phyloP scores from a whole-genome alignment of 1,140 invertebrate species.

The Drosophila arawakana region DNA sequence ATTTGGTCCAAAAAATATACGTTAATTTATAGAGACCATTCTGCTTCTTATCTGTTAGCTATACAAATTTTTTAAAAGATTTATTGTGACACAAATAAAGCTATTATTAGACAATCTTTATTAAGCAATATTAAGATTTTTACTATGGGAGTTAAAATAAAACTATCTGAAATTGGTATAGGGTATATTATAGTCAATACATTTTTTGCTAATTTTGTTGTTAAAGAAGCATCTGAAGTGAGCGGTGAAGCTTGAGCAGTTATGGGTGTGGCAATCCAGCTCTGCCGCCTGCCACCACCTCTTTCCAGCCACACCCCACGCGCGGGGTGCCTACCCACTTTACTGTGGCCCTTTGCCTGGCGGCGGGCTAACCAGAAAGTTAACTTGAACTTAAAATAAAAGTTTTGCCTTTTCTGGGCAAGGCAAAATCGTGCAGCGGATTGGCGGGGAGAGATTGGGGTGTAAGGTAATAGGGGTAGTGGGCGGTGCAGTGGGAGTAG shows the following conservation, averaged over 20 bases:
- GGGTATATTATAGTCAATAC: neutral
- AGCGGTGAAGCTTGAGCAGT: neutral
- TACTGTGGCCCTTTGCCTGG: constrained; percentile 33
- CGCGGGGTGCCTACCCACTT: constrained; percentile 10
- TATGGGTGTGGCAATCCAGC: constrained; percentile 1
- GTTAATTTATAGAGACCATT: too few relatives aligned
- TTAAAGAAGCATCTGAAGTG: neutral
- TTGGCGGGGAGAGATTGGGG: constrained; percentile 6
- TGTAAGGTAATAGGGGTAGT: neutral
- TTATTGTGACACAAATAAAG: too few relatives aligned
- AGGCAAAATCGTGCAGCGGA: constrained; percentile 10
- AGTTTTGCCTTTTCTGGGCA: constrained; percentile 62
- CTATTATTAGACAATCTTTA: too few relatives aligned
- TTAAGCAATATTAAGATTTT: too few relatives aligned
- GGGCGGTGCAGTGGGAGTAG: neutral
- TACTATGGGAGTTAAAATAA: too few relatives aligned
- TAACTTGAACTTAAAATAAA: constrained; percentile 82
- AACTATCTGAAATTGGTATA: neutral
- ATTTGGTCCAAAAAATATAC: too few relatives aligned
- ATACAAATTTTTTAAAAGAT: too few relatives aligned
- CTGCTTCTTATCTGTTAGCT: too few relatives aligned
- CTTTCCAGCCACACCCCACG: neutral
- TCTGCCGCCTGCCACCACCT: neutral
- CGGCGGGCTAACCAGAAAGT: constrained; percentile 75
- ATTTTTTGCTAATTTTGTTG: neutral